A percentile compares a stretch with the other conserved stretches of the same genome.
phyloP scores from a whole-genome alignment of 23 tunicate genomes.

The Oikopleura vanhoeffeni region DNA sequence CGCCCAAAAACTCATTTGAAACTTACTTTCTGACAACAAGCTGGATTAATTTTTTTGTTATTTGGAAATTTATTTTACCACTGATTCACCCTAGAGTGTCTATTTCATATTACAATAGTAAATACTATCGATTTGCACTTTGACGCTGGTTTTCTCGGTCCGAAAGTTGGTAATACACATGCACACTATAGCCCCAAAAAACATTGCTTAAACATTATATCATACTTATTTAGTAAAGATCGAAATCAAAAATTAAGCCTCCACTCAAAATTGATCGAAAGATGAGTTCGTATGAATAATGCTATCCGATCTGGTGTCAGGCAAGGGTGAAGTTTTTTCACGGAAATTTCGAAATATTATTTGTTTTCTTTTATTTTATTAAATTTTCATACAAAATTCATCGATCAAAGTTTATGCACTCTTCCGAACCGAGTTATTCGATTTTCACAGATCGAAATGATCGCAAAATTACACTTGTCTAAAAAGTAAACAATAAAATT shows the following conservation, averaged over 20 bases:
- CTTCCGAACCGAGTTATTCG: not conserved
- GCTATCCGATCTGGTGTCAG: not conserved
- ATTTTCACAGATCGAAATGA: not conserved
- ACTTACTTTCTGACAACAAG: too few relatives aligned
- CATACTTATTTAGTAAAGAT: not conserved
- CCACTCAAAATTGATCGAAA: not conserved
- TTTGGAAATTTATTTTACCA: too few relatives aligned
- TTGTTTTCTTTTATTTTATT: not conserved
- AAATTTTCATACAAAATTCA: not conserved
- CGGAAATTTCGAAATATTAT: not conserved
- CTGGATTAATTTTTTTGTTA: too few relatives aligned
- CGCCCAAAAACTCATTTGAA: too few relatives aligned
- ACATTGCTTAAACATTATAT: not conserved
- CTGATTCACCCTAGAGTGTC: too few relatives aligned
- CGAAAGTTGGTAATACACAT: too few relatives aligned
- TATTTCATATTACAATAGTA: too few relatives aligned
- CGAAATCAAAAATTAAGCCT: not conserved
- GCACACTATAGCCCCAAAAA: too few relatives aligned
- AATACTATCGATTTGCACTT: too few relatives aligned
- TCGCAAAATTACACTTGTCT: slow-evolving; percentile 1
- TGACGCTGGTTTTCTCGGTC: too few relatives aligned
- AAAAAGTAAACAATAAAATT: too few relatives aligned
- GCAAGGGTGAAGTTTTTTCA: not conserved
- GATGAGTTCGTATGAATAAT: not conserved
- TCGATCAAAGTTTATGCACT: not conserved